Evolutionary conservation across 1,140 invertebrate genomes (phyloP).

Genomic region (Eriosoma lanigerum): DNA sequence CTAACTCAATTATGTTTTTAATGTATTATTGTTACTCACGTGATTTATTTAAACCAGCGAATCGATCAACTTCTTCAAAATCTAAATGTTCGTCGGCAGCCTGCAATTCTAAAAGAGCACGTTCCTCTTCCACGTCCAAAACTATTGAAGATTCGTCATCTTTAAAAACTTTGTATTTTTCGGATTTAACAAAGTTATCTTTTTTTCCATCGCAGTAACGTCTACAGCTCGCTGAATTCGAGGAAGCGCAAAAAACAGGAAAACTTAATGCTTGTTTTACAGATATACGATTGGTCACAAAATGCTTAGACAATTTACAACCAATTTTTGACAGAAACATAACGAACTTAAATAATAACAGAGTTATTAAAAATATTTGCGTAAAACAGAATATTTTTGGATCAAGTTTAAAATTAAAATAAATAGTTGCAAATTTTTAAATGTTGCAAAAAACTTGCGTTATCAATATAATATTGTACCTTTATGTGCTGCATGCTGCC

Average conservation of each 20-base stretch:
- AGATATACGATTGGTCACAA: no score
- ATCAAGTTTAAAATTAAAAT: no score
- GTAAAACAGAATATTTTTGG: no score
- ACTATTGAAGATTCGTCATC: slow-evolving; percentile 68
- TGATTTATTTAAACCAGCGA: slow-evolving; percentile 60
- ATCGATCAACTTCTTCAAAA: slow-evolving; percentile 61
- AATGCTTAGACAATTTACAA: background rate
- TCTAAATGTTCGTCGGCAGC: slow-evolving; percentile 58
- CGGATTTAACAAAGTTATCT: slow-evolving; percentile 2
- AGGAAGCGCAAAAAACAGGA: background rate
- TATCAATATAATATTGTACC: no score
- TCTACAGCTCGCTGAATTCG: background rate
- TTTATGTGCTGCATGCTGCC: no score
- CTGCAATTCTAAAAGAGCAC: slow-evolving; percentile 59
- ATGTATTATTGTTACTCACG: slow-evolving; percentile 57
- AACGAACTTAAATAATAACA: no score
- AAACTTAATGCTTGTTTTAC: no score
- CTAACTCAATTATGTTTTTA: no score
- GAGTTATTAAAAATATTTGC: no score
- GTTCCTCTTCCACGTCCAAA: slow-evolving; percentile 69
- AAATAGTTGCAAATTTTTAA: no score
- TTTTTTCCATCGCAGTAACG: background rate
- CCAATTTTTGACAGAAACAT: background rate
- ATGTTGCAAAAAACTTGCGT: no score
- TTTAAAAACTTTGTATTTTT: slow-evolving; percentile 65